A percentile compares a stretch with the other conserved stretches of the same genome.
phyloP scores from a whole-genome alignment of 2,888 invertebrate species.

The Sinodicranocentrus sp. region DNA sequence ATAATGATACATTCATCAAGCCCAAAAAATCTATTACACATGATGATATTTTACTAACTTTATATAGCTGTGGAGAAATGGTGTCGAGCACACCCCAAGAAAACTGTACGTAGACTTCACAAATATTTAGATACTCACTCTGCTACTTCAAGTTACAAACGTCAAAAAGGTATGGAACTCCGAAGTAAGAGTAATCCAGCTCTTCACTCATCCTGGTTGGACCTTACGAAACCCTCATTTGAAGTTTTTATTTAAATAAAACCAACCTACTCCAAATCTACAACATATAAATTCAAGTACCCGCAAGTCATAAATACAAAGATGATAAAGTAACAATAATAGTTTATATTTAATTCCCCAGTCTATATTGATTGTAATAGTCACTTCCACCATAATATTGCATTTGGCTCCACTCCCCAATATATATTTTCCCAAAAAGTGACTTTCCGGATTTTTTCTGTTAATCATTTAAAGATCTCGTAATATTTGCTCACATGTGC shows the following conservation, averaged over 20 bases:
- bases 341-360: too few relatives aligned
- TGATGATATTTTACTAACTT: background rate
- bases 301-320: too few relatives aligned
- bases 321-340: background rate
- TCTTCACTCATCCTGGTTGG: constrained; percentile 72
- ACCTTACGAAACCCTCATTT: constrained; percentile 76
- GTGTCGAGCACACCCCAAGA: constrained; percentile 76
- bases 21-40: too few relatives aligned
- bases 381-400: too few relatives aligned
- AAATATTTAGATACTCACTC: constrained; percentile 73
- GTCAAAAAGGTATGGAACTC: constrained; percentile 69
- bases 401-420: too few relatives aligned
- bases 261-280: background rate
- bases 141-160: constrained; percentile 48
- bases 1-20: background rate
- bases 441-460: background rate
- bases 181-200: constrained; percentile 63
- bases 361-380: too few relatives aligned
- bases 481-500: constrained; percentile 42
- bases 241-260: constrained; percentile 75
- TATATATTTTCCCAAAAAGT: too few relatives aligned
- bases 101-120: constrained; percentile 71
- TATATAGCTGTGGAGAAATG: constrained; percentile 75
- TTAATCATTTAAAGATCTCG: constrained; percentile 50
- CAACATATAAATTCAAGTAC: background rate